Evolutionary conservation across 2,797 vertebrate species (phyloP).

Genomic region (Atherinosoma microstoma): DNA sequence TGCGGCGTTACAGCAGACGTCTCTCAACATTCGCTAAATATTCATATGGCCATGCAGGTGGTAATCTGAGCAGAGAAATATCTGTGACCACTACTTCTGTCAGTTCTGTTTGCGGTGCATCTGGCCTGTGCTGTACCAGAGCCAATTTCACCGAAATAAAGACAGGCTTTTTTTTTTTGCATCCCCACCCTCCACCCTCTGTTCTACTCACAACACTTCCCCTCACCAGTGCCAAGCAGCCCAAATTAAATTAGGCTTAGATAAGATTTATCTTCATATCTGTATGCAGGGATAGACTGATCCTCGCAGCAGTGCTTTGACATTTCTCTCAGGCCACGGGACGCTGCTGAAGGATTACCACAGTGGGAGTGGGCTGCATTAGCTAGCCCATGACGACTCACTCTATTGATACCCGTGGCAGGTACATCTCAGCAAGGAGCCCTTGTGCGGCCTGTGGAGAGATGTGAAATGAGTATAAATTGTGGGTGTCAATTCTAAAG

Average conservation of each 20-base stretch:
- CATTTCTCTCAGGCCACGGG: slow-evolving; percentile 75
- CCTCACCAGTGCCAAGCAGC: slow-evolving; percentile 54
- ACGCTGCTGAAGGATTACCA: slow-evolving; percentile 78
- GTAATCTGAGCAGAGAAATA: slow-evolving; percentile 65
- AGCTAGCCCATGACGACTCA: slow-evolving; percentile 73
- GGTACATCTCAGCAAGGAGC: slow-evolving; percentile 78
- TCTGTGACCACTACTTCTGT: slow-evolving; percentile 78
- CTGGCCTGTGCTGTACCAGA: slow-evolving; percentile 63
- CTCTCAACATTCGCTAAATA: slow-evolving; percentile 55
- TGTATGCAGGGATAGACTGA: slow-evolving; percentile 69
- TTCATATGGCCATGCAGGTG: slow-evolving; percentile 70
- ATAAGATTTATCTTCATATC: slow-evolving; percentile 77
- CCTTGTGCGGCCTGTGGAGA: slow-evolving; percentile 59
- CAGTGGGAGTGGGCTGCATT: slow-evolving; percentile 73
- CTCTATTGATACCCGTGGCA: slow-evolving; percentile 77
- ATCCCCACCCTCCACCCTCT: slow-evolving; percentile 61
- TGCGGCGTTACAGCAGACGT: slow-evolving; percentile 32
- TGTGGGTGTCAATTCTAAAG: slow-evolving; percentile 84
- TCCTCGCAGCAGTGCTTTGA: slow-evolving; percentile 70
- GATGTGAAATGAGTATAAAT: slow-evolving; percentile 87
- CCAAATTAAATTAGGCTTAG: slow-evolving; percentile 81
- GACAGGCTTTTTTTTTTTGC: slow-evolving; percentile 57
- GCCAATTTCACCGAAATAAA: slow-evolving; percentile 72
- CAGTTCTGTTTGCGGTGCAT: slow-evolving; percentile 66
- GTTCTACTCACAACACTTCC: slow-evolving; percentile 60